A percentile compares a stretch with the other conserved stretches of the same genome.
Evolutionary conservation across 2,797 vertebrate genomes (phyloP).

Genomic region (Meriones psammophilus): DNA sequence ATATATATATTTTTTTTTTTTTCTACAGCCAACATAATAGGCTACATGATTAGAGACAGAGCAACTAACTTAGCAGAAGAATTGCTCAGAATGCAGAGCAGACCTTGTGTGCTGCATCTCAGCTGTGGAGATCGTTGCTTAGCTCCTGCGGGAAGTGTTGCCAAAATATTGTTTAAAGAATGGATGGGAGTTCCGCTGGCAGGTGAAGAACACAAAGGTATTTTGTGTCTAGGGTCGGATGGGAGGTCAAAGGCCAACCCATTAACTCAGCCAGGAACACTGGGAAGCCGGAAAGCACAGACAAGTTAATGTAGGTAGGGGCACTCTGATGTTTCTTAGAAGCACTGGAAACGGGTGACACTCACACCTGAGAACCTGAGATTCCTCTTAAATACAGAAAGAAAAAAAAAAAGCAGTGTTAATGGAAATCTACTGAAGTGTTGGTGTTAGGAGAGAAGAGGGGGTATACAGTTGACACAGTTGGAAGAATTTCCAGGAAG

Average conservation of each 20-base stretch:
- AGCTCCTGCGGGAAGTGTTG: background rate
- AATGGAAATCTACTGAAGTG: background rate
- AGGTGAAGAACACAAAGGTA: background rate
- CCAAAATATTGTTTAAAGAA: background rate
- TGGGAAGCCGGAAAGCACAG: background rate
- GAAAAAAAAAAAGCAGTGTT: background rate
- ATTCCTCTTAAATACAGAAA: background rate
- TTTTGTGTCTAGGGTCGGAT: background rate
- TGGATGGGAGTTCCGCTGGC: background rate
- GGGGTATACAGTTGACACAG: background rate
- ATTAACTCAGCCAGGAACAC: background rate
- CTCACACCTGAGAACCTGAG: background rate
- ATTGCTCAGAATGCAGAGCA: background rate
- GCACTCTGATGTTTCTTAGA: background rate
- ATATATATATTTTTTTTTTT: background rate
- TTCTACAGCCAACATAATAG: background rate
- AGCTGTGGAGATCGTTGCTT: background rate
- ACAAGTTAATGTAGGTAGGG: background rate
- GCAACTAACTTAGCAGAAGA: background rate
- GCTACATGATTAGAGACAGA: background rate
- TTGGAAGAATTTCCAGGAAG: background rate
- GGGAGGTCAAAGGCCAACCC: background rate
- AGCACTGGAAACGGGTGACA: background rate
- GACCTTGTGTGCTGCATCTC: background rate
- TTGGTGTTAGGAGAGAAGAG: background rate